A percentile compares a stretch with the other conserved stretches of the same genome.
phyloP scores from a whole-genome alignment of 2,113 vertebrate genomes.

The Trinectes maculatus region DNA sequence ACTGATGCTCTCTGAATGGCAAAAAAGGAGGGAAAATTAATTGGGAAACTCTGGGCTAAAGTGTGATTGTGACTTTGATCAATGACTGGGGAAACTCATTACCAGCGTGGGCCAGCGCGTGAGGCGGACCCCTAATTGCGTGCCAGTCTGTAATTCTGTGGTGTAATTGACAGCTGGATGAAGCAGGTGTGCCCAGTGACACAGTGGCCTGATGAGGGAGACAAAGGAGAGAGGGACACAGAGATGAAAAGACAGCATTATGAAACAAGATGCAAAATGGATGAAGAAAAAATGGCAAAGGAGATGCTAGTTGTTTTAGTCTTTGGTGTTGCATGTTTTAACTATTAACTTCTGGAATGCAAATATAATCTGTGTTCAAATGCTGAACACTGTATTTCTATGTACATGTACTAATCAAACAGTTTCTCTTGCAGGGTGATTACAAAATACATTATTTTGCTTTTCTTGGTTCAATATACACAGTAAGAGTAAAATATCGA shows the following conservation, averaged over 20 bases:
- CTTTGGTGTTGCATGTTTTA: background rate
- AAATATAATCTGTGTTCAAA: background rate
- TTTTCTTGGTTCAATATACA: too few relatives aligned
- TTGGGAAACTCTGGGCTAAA: constrained; percentile 71
- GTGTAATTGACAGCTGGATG: constrained; percentile 81
- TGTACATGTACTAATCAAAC: too few relatives aligned
- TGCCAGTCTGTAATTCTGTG: constrained; percentile 76
- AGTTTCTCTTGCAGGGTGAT: too few relatives aligned
- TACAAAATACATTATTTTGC: too few relatives aligned
- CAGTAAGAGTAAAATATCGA: too few relatives aligned
- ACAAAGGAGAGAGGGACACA: constrained; percentile 61
- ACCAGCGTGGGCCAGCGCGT: constrained; percentile 69
- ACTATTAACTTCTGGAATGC: too few relatives aligned
- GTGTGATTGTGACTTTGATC: constrained; percentile 83
- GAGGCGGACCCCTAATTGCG: constrained; percentile 75
- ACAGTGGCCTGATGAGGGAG: constrained; percentile 42
- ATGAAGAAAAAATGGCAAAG: background rate
- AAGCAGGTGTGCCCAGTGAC: constrained; percentile 79
- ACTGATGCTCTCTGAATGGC: constrained; percentile 35
- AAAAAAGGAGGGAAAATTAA: constrained; percentile 58
- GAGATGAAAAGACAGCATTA: constrained; percentile 47
- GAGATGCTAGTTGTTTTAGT: background rate
- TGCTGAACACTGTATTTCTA: background rate
- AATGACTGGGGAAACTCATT: constrained; percentile 84
- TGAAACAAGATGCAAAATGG: constrained; percentile 9